Base-by-base conservation (phyloP, 1,140 invertebrate species). In the Atopsyche davidsoni region DNA sequence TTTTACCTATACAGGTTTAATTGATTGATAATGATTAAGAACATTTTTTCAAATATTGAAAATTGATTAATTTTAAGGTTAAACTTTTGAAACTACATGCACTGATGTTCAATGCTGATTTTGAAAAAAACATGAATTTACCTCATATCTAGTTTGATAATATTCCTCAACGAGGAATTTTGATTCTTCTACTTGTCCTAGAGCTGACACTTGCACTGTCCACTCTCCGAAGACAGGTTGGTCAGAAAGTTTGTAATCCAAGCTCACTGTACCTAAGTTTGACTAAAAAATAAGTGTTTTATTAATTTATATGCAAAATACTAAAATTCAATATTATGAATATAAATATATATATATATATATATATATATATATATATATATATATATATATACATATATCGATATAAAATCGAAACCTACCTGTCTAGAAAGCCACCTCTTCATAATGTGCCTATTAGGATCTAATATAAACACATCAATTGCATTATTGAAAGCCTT, bases 181-280 rank as follows among this genome's bases (percentile, higher is more conserved):
- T 35, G 87, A 82, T 62, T 92, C 87, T 65, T 93, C 88, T 34
- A 88, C 71, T 69, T 93, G 87, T 21, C 87, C 86, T 66, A 95
- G 85, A 1, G 92, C 93, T 51, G 88, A 81, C 0, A 96, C 86
- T 53, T 85, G 79, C 48, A 98, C 89, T 10, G 80, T 85, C 93
- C 93, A 97, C 60, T 89, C 85, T 4, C 94, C 94, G 66, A 86
- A 95, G 21, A 88, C 80, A 0, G 93, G 91, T 64, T 95, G 92
- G 68, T 94, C 87, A 0, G 92, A 90, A 10, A 98, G 67, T 59
- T 84, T 82, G 69, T 96, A 97, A 17, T 86, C 81, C 48, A 96
- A 72, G 53, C 89, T 94, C 3, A 97, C 90, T 1, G 92, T 88
- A 18, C 93, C 92, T 62, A 89, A 78, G 73, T 92, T 91, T 19